Conservation (phyloP, 2,888 invertebrate genomes). For the Cistogaster globosa region DNA sequence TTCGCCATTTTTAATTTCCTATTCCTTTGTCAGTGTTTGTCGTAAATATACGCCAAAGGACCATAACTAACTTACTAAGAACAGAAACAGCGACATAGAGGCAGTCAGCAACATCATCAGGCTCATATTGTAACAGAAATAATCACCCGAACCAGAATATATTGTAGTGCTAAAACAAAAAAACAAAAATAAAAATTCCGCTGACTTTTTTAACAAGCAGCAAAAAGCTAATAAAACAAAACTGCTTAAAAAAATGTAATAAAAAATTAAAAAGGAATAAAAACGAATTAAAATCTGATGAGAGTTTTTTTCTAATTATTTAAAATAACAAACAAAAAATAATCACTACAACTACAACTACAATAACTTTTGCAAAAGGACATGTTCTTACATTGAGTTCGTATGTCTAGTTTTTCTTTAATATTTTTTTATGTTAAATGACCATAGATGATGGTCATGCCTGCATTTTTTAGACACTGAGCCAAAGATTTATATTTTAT, state of each 20-base stretch:
- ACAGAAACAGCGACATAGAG: slow-evolving; percentile 37
- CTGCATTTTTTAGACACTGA: slow-evolving; percentile 19
- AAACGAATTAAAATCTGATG: slow-evolving; percentile 78
- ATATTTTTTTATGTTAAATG: slow-evolving; percentile 34
- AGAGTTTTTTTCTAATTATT: slow-evolving; percentile 32
- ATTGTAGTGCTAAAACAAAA: not conserved
- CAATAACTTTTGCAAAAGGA: slow-evolving; percentile 43
- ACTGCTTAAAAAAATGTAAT: slow-evolving; percentile 80
- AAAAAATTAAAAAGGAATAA: slow-evolving; percentile 82
- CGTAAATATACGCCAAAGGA: slow-evolving; percentile 81
- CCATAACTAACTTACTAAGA: slow-evolving; percentile 80
- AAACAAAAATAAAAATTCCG: not conserved
- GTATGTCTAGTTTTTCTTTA: slow-evolving; percentile 49
- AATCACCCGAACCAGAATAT: slow-evolving; percentile 21
- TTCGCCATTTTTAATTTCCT: slow-evolving; percentile 83
- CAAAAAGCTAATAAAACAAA: slow-evolving; percentile 75
- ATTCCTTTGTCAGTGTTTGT: slow-evolving; percentile 79
- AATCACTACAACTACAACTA: slow-evolving; percentile 38
- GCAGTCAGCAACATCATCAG: slow-evolving; percentile 52
- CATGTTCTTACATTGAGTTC: slow-evolving; percentile 42
- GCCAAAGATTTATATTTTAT: slow-evolving; percentile 9
- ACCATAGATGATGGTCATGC: slow-evolving; percentile 43
- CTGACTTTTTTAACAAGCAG: slow-evolving; percentile 35
- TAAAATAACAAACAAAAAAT: not conserved
- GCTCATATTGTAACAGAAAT: slow-evolving; percentile 29